Evolutionary conservation across 2,888 invertebrate species (phyloP).

Genomic region (Diachrysia chrysitis): DNA sequence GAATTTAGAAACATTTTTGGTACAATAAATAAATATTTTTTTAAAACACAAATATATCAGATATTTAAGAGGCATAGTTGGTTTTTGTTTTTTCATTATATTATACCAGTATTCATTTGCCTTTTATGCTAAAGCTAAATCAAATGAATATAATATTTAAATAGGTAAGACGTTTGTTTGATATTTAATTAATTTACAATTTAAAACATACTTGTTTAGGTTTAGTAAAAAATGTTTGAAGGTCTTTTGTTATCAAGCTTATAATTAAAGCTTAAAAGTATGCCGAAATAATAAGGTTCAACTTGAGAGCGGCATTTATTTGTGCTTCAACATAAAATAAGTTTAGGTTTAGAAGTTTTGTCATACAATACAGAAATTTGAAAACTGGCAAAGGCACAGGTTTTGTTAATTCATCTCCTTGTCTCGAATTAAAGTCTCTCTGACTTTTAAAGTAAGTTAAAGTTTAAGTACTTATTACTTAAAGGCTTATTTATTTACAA

Average conservation of each 20-base stretch:
- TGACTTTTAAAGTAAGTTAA: not conserved
- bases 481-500: slow-evolving; percentile 1
- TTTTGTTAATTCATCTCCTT: not conserved
- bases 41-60: no score
- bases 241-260: not conserved
- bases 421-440: slow-evolving; percentile 1
- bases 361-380: slow-evolving; percentile 1
- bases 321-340: not conserved
- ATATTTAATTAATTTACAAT: not conserved
- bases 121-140: no score
- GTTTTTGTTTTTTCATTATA: no score
- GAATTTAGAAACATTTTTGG: not conserved
- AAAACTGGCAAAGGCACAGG: slow-evolving; percentile 3
- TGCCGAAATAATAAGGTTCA: not conserved
- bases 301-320: not conserved
- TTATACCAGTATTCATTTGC: no score
- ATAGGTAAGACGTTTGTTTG: no score
- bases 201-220: not conserved
- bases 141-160: no score
- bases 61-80: no score
- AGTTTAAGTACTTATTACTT: not conserved
- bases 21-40: not conserved
- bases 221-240: not conserved
- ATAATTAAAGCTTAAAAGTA: not conserved
- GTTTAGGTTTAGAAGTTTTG: not conserved